These are phyloP conservation scores for Tenthredo mesomela DNA, from an alignment of 2,888 invertebrate genomes.

Conservation along the genomic window DNA sequence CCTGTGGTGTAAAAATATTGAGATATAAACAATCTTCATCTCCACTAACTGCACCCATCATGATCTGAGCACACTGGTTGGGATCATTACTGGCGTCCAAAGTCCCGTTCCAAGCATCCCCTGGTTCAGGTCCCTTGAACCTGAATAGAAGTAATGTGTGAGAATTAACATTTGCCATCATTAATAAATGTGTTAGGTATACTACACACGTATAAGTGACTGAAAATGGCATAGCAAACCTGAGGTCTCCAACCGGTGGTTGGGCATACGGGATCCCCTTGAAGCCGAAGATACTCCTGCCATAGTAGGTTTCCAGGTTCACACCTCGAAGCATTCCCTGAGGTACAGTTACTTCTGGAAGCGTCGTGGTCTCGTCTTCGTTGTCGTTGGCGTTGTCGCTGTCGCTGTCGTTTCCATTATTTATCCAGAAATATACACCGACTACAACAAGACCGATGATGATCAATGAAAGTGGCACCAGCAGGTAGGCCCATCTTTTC, in stretches of 20 bases:
- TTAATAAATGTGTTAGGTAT: no score
- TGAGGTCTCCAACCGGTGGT: constrained; percentile 15
- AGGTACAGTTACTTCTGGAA: background rate
- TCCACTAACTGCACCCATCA: constrained; percentile 57
- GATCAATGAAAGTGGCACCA: no score
- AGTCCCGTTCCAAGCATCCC: constrained; percentile 19
- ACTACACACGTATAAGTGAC: no score
- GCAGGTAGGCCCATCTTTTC: no score
- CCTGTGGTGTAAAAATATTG: constrained; percentile 71
- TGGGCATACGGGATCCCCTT: background rate
- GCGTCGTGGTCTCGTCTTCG: background rate
- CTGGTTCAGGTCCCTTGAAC: constrained; percentile 1
- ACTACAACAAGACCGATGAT: no score
- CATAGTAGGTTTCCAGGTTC: background rate
- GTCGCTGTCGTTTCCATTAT: no score
- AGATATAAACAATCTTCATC: constrained; percentile 72
- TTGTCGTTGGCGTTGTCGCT: no score
- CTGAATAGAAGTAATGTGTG: background rate
- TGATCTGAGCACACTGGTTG: background rate
- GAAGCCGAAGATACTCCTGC: constrained; percentile 8
- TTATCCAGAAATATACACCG: no score
- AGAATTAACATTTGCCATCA: no score
- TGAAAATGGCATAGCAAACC: background rate
- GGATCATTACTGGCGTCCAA: background rate
- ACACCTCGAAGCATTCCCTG: constrained; percentile 26